A percentile compares a stretch with the other conserved stretches of the same genome.
phyloP scores from a whole-genome alignment of 1,140 invertebrate species.

The Ectropis grisescens region DNA sequence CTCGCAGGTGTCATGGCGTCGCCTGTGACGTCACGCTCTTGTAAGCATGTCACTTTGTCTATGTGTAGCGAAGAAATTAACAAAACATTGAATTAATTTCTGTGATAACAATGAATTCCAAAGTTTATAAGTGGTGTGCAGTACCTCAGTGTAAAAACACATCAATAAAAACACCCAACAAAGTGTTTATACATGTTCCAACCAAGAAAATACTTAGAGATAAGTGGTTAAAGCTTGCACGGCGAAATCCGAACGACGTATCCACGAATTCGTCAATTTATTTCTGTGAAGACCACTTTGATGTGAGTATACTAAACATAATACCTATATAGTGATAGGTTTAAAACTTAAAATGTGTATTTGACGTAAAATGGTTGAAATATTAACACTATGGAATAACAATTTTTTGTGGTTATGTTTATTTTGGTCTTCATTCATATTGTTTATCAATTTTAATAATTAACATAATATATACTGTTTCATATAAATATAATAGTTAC shows the following conservation, averaged over 20 bases:
- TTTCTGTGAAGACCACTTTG: conserved; percentile 16
- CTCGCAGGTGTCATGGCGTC: neutral
- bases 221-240: conserved; percentile 17
- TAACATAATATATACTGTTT: too few species aligned
- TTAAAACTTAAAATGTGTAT: conserved; percentile 3
- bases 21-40: neutral
- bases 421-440: neutral
- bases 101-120: conserved; percentile 5
- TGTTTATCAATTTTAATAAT: neutral
- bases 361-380: conserved; percentile 4
- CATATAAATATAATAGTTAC: too few species aligned
- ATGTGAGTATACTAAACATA: conserved; percentile 4
- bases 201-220: conserved; percentile 16
- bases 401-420: neutral
- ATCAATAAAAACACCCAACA: conserved; percentile 12
- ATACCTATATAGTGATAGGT: conserved; percentile 1
- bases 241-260: conserved; percentile 6
- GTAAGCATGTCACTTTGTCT: conserved; percentile 1
- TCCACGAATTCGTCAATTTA: neutral
- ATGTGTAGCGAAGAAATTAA: conserved; percentile 1
- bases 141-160: conserved; percentile 10
- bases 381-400: neutral
- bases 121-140: conserved; percentile 11
- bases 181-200: conserved; percentile 13
- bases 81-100: neutral